Conservation (phyloP, 2,113 vertebrate species). For the Casuarius casuarius region DNA sequence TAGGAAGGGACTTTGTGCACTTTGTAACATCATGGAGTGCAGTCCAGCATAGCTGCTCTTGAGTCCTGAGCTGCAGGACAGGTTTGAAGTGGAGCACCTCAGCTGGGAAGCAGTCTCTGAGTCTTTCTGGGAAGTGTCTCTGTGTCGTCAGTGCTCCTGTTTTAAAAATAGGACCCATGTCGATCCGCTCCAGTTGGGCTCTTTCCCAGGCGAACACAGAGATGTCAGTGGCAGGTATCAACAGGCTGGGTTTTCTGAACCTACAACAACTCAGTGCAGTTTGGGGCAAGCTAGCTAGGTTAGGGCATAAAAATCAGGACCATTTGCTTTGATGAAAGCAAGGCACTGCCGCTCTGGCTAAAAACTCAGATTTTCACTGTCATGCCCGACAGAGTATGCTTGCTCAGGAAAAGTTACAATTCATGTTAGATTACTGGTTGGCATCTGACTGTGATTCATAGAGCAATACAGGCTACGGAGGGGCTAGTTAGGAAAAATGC, state of each 20-base stretch:
- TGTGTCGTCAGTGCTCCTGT: not conserved
- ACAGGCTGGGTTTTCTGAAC: not conserved
- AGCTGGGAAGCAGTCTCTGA: too few species aligned
- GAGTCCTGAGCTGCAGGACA: not conserved
- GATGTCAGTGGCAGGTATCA: not conserved
- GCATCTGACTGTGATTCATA: not conserved
- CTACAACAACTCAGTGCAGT: not conserved
- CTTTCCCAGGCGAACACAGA: not conserved
- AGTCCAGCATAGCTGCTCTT: not conserved
- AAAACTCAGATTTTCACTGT: not conserved
- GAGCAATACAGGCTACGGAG: not conserved
- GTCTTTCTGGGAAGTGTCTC: not conserved
- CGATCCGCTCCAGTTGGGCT: not conserved
- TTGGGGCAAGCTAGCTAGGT: not conserved
- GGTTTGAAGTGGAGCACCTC: fast-evolving
- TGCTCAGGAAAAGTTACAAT: not conserved
- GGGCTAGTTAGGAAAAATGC: not conserved
- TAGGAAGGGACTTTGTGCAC: too few species aligned
- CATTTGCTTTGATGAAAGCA: not conserved
- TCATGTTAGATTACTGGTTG: not conserved
- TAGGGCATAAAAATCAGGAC: not conserved
- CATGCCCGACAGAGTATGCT: not conserved
- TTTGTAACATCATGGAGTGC: not conserved
- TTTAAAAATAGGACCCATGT: not conserved
- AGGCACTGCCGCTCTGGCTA: not conserved